These are phyloP conservation scores for Cheilosia vulpina DNA, from an alignment of 2,888 invertebrate genomes.

Conservation along the genomic window DNA sequence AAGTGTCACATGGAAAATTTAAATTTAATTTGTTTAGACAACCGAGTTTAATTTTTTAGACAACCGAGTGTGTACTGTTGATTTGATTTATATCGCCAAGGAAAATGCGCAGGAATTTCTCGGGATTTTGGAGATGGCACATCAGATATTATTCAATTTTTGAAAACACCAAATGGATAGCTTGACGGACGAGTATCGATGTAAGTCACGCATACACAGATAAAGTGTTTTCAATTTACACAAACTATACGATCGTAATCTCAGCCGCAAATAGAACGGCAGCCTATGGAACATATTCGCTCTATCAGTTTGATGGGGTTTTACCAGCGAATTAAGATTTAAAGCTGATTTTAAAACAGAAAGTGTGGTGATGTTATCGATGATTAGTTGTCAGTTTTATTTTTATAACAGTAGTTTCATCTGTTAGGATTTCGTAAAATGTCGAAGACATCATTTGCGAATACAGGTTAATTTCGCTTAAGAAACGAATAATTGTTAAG, in stretches of 20 bases:
- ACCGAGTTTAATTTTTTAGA: constrained; percentile 22
- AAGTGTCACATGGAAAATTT: constrained; percentile 17
- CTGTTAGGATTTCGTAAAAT: too few species aligned
- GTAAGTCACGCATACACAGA: not conserved
- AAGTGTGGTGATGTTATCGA: too few species aligned
- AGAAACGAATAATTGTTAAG: too few species aligned
- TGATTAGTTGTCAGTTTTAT: too few species aligned
- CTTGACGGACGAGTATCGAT: not conserved
- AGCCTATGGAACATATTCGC: not conserved
- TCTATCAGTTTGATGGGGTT: not conserved
- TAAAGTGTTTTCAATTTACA: not conserved
- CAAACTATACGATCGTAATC: not conserved
- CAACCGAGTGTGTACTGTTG: not conserved
- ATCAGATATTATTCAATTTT: too few species aligned
- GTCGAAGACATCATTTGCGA: too few species aligned
- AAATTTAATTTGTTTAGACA: constrained; percentile 34
- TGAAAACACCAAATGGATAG: too few species aligned
- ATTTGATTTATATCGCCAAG: not conserved
- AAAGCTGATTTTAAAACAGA: too few species aligned
- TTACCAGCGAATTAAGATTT: too few species aligned
- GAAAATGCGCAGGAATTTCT: not conserved
- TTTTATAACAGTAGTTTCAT: too few species aligned
- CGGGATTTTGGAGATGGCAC: not conserved
- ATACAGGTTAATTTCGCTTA: too few species aligned
- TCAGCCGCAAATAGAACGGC: not conserved